phyloP scores from a whole-genome alignment of 2,113 vertebrate species.

The Psilopogon haemacephalus region DNA sequence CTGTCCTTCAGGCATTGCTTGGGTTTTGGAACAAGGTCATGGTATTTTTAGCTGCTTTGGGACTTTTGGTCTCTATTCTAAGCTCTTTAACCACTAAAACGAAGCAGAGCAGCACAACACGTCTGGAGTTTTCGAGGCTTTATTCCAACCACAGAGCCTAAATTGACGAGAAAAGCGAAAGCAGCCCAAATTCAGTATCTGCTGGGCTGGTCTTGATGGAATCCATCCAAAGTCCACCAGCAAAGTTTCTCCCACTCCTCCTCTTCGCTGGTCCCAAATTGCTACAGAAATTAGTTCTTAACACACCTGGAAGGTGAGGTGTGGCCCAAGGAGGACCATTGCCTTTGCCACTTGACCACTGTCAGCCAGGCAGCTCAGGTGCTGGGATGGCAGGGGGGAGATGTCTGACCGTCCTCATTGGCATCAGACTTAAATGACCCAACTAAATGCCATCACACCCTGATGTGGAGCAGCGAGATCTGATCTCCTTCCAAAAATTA shows the following conservation, averaged over 20 bases:
- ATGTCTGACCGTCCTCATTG: neutral
- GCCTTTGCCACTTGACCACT: fast-evolving
- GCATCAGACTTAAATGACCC: fast-evolving
- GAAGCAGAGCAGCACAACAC: fast-evolving
- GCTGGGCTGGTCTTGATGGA: neutral
- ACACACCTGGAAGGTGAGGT: fast-evolving
- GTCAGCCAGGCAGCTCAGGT: fast-evolving
- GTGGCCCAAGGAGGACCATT: neutral
- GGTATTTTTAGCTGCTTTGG: neutral
- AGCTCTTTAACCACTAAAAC: fast-evolving
- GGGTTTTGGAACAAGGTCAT: neutral
- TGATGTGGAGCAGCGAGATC: fast-evolving
- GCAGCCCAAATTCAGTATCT: fast-evolving
- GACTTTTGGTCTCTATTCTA: neutral
- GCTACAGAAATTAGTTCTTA: fast-evolving
- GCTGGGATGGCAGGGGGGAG: neutral
- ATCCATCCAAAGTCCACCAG: fast-evolving
- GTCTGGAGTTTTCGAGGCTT: neutral
- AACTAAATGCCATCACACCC: fast-evolving
- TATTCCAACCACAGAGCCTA: fast-evolving
- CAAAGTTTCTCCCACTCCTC: neutral
- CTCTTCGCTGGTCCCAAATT: fast-evolving
- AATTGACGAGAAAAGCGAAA: fast-evolving
- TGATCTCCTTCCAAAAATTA: fast-evolving
- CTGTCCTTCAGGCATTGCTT: neutral